phyloP scores from a whole-genome alignment of 2,797 vertebrate species.

The Pristis pectinata region DNA sequence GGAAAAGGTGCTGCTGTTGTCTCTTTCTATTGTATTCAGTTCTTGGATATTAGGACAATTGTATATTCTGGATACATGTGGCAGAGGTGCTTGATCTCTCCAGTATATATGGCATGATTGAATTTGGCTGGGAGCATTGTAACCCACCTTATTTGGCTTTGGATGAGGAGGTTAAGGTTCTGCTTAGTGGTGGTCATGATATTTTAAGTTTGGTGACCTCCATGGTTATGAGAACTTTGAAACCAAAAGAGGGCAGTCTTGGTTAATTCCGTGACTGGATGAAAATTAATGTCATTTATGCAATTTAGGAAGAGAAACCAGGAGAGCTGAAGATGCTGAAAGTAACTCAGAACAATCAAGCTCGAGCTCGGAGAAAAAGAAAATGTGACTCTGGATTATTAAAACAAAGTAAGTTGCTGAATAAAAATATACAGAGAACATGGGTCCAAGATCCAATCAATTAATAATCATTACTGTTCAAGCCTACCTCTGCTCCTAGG shows the following conservation, averaged over 20 bases:
- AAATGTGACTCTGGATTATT: conserved; percentile 63
- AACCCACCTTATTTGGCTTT: neutral
- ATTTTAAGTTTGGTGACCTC: neutral
- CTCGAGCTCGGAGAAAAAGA: conserved; percentile 63
- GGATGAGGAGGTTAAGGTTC: neutral
- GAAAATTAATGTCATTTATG: conserved; percentile 28
- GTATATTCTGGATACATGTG: neutral
- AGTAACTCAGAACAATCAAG: conserved; percentile 53
- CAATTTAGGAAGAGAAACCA: conserved; percentile 64
- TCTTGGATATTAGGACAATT: neutral
- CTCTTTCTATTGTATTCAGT: too few species aligned
- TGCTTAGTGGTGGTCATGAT: neutral
- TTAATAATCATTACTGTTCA: neutral
- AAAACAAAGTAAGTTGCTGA: conserved; percentile 64
- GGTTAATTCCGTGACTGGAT: neutral
- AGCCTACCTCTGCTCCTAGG: neutral
- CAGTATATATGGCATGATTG: neutral
- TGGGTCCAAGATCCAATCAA: neutral
- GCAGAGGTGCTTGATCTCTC: neutral
- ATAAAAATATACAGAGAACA: neutral
- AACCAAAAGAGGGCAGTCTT: neutral
- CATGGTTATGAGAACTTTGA: neutral
- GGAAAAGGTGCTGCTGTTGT: neutral
- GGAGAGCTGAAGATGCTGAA: conserved; percentile 61
- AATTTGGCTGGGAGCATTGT: neutral